Conservation (phyloP, 2,797 vertebrate genomes). For the Enteromius trimaculatus region DNA sequence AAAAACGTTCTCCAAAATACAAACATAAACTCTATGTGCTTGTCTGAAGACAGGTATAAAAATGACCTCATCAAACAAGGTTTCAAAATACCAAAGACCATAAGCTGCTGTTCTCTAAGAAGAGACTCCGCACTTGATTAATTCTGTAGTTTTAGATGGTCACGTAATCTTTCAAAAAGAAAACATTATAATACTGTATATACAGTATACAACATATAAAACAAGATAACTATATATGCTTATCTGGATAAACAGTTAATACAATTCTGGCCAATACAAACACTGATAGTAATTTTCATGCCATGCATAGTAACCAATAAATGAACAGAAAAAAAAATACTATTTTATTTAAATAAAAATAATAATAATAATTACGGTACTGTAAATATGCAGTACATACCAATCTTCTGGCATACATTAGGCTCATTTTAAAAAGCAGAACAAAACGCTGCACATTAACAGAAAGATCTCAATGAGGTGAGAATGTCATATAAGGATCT, state of each 20-base stretch:
- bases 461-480: background rate
- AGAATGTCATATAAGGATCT: background rate
- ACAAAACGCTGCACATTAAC: background rate
- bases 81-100: constrained; percentile 1
- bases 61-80: background rate
- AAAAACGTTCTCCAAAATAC: background rate
- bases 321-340: background rate
- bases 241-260: background rate
- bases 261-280: background rate
- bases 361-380: background rate
- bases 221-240: background rate
- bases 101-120: background rate
- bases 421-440: background rate
- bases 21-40: background rate
- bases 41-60: background rate
- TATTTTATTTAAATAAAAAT: background rate
- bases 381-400: background rate
- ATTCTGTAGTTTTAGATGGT: background rate
- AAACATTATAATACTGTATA: background rate
- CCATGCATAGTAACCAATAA: background rate
- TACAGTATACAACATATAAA: too few relatives aligned
- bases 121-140: background rate
- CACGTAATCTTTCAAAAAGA: background rate
- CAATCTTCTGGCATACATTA: background rate
- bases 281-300: background rate